Base-by-base conservation (phyloP, 2,113 vertebrate genomes). In the Lichenostomus cassidix region DNA sequence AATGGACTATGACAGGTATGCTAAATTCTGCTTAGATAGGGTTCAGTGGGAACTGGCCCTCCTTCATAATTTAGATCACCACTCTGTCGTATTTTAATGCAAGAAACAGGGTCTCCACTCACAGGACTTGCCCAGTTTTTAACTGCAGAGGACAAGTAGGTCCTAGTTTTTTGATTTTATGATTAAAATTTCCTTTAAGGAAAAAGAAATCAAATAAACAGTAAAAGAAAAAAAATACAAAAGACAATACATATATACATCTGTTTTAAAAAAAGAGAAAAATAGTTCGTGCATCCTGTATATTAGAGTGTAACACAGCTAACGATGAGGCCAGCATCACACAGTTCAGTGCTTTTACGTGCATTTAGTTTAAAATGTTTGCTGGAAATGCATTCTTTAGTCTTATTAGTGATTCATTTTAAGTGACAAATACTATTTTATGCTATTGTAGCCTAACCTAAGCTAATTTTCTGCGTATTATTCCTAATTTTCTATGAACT, bases 1-100 rank as follows among this genome's bases (percentile, higher is more conserved):
- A 97, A 96, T 91, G 42, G 80, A 79, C 87, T 93, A 59, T 96
- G 95, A 94, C 95, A 97, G 82, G 59, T 94, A 71, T 68, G 85
- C 35, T 85, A 90, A 96, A 95, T 92, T 96, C 79, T 94, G 92
- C 93, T 89, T 60, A 94, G 87, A 78, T 15, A 65, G 69, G 46
- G 15, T 89, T 95, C 92, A 85, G 93, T 87, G 82, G 83, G 82
- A 97, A 39, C 75, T 56, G 29, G 67, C 37, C 76, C 55, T 92
- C 82, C 59, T 96, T 93, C 74, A 96, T 78, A 87, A 88, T 91
- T 95, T 83, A 94, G 73, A 81, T 88, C 59, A 81, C 50, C 4
- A 11, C 29, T 75, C 82, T 59, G 60, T 22, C 68, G 86, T 31
- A 62, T 91, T 76, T 76, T 67, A 55, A 70, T 35, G 41, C 22